Conservation (phyloP, 1,140 invertebrate species). For the Neelides sp. region DNA sequence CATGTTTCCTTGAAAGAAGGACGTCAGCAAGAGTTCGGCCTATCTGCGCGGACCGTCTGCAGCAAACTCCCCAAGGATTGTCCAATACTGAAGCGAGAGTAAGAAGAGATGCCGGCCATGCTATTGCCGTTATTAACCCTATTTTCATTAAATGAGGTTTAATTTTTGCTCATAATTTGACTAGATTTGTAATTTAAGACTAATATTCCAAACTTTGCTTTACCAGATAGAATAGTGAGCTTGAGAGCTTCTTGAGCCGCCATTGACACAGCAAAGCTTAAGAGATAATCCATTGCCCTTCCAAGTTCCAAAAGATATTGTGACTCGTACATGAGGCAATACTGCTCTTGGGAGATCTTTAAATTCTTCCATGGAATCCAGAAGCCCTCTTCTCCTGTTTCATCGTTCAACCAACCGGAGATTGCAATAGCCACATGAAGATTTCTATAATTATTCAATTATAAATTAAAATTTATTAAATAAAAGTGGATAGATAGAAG, state of each 20-base stretch:
- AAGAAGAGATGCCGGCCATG: conserved; percentile 54
- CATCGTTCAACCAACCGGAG: conserved; percentile 51
- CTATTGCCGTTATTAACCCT: conserved; percentile 53
- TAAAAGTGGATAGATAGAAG: too few species aligned
- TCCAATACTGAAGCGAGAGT: conserved; percentile 53
- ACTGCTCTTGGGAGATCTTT: conserved; percentile 52
- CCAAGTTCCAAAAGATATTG: conserved; percentile 54
- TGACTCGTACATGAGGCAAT: conserved; percentile 54
- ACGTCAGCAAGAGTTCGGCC: conserved; percentile 58
- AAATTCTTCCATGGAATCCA: conserved; percentile 48
- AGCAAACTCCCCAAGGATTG: conserved; percentile 57
- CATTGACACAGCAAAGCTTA: conserved; percentile 50
- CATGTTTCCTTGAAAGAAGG: conserved; percentile 41
- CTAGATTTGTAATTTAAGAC: not conserved
- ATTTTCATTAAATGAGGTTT: conserved; percentile 14
- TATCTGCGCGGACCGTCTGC: conserved; percentile 48
- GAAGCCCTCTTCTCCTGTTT: conserved; percentile 39
- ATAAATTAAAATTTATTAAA: too few species aligned
- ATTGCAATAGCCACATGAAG: conserved; percentile 53
- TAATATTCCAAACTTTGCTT: not conserved
- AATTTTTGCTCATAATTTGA: not conserved
- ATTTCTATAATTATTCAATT: conserved; percentile 35
- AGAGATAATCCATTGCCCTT: conserved; percentile 49
- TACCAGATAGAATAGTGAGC: conserved; percentile 54
- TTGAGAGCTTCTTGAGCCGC: conserved; percentile 61